Evolutionary conservation across 2,113 vertebrate genomes (phyloP), one percentile per base, ranked within the genome.

Genomic region (Ellobius talpinus): DNA sequence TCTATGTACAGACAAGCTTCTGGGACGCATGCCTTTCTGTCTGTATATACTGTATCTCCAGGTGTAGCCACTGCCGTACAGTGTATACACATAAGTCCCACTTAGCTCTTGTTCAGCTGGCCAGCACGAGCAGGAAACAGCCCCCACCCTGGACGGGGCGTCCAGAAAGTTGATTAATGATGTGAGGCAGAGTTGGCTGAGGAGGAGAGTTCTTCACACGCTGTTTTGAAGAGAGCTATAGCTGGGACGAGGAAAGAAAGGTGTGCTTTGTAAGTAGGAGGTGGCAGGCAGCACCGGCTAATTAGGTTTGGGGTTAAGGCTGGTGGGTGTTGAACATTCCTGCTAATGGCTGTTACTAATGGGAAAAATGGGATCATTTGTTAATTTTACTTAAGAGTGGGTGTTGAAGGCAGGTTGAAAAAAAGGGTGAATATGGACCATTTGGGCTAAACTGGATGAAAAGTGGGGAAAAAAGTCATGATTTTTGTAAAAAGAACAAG

Each of bases 301-400:
- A 97, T 97, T 93, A 96, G 95, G 77, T 86, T 73, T 96, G 81
- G 76, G 76, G 85, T 96, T 96, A 96, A 95, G 76, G 94, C 82
- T 97, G 92, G 73, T 94, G 85, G 95, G 88, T 96, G 90, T 84
- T 10, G 81, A 96, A 95, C 93, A 84, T 96, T 96, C 95, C 50
- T 89, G 90, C 93, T 98, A 94, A 95, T 92, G 96, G 96, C 96
- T 73, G 61, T 95, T 95, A 81, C 96, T 96, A 97, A 97, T 92
- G 95, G 96, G 95, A 96, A 82, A 96, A 97, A 97, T 88, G 92
- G 90, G 81, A 63, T 97, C 97, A 97, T 96, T 97, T 97, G 90
- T 97, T 97, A 96, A 97, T 96, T 98, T 98, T 96, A 82, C 90
- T 95, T 81, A 94, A 96, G 94, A 96, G 95, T 96, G 73, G 94